These are phyloP conservation scores for Corythornis madagascariensis DNA, from an alignment of 2,113 vertebrate genomes.

Conservation along the genomic window DNA sequence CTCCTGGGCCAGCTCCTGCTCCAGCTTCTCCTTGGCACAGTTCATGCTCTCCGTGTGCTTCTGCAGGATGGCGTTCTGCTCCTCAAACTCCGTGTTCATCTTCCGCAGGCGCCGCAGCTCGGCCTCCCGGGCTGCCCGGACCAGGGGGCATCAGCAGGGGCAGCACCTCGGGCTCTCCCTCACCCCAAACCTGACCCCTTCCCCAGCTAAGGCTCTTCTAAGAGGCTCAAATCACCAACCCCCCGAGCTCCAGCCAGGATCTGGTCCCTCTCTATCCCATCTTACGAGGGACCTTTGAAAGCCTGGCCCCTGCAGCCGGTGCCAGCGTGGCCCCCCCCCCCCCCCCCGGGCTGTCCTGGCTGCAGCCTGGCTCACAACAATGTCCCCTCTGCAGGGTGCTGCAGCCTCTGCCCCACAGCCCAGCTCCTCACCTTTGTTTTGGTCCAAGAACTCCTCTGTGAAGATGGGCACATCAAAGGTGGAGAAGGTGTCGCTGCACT, in stretches of 20 bases:
- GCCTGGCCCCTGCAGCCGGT: accelerated
- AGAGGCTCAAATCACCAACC: accelerated
- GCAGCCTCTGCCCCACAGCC: too few species aligned
- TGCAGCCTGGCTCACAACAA: background rate
- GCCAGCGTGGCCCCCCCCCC: background rate
- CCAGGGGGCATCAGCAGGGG: accelerated
- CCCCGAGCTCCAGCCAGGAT: background rate
- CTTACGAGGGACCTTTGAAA: background rate
- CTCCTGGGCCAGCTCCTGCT: slow-evolving; percentile 92
- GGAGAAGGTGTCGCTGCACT: slow-evolving; percentile 81
- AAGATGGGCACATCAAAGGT: slow-evolving; percentile 94
- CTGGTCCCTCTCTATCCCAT: accelerated
- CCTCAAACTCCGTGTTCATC: slow-evolving; percentile 95
- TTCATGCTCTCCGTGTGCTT: slow-evolving; percentile 96
- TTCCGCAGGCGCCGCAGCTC: slow-evolving; percentile 93
- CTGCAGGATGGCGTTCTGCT: slow-evolving; percentile 95
- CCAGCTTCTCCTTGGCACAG: slow-evolving; percentile 92
- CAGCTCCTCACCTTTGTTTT: slow-evolving; percentile 91
- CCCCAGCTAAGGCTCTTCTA: background rate
- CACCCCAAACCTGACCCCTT: background rate
- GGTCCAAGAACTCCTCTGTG: slow-evolving; percentile 97
- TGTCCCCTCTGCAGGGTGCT: accelerated
- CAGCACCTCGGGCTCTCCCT: accelerated
- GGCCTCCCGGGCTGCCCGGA: slow-evolving; percentile 85
- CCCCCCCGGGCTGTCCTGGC: background rate